These are phyloP conservation scores for Barbus barbus DNA, from an alignment of 2,113 vertebrate species.

Conservation along the genomic window DNA sequence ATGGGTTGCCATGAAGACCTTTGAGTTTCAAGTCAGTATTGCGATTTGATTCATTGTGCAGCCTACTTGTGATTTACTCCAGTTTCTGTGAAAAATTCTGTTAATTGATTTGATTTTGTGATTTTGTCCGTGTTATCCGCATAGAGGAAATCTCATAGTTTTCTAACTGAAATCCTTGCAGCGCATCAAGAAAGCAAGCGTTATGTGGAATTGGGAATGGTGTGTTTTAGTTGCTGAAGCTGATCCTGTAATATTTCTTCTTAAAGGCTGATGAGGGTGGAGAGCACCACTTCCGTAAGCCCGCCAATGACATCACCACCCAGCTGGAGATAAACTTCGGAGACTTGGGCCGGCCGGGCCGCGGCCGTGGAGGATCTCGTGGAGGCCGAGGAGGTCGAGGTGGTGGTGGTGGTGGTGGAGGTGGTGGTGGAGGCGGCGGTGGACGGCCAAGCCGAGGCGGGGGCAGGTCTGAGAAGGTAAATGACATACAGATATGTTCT, in stretches of 20 bases:
- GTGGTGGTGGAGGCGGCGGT: neutral
- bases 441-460: slow-evolving; percentile 71
- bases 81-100: neutral
- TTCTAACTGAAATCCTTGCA: neutral
- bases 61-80: neutral
- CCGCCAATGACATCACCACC: slow-evolving; percentile 98
- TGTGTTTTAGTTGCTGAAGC: neutral
- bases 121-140: neutral
- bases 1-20: neutral
- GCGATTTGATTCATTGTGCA: neutral
- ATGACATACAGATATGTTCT: neutral
- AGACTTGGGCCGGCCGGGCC: slow-evolving; percentile 94
- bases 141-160: neutral
- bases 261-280: slow-evolving; percentile 82
- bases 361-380: slow-evolving; percentile 89
- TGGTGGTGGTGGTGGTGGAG: slow-evolving; percentile 71
- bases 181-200: neutral
- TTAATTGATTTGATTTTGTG: neutral
- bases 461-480: slow-evolving; percentile 93
- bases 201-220: neutral
- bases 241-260: neutral
- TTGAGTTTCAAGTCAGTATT: neutral
- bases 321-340: slow-evolving; percentile 99
- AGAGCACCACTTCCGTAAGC: slow-evolving; percentile 98
- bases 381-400: slow-evolving; percentile 89